These are phyloP conservation scores for Bathybates hornii DNA, from an alignment of 2,113 vertebrate species.

Conservation along the genomic window DNA sequence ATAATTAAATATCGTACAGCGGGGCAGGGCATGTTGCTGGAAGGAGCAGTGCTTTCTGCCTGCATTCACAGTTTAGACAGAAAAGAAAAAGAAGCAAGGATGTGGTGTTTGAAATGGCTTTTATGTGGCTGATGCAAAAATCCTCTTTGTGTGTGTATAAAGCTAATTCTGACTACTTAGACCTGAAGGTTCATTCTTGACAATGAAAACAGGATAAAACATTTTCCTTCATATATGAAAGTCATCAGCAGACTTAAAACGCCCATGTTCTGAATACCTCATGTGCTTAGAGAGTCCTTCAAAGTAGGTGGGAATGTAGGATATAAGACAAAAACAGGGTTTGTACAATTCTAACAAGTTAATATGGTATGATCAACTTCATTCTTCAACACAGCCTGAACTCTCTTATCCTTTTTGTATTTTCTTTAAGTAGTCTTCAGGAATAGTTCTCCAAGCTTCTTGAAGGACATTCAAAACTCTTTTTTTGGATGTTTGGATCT, in stretches of 20 bases:
- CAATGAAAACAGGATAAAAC: neutral
- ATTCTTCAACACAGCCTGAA: neutral
- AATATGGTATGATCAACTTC: neutral
- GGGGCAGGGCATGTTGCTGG: neutral
- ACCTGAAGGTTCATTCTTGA: neutral
- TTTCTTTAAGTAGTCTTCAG: neutral
- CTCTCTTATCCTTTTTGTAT: neutral
- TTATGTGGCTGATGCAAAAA: neutral
- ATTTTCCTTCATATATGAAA: neutral
- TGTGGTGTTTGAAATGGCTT: neutral
- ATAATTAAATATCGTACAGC: neutral
- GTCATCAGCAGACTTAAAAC: neutral
- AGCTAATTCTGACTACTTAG: neutral
- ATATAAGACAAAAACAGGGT: neutral
- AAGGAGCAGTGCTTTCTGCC: neutral
- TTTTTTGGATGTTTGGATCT: neutral
- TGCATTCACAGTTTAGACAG: neutral
- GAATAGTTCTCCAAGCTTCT: neutral
- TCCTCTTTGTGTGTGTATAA: neutral
- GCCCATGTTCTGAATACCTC: neutral
- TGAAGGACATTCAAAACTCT: neutral
- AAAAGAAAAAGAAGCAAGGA: neutral
- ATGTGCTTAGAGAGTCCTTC: neutral
- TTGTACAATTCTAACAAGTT: neutral
- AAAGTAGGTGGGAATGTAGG: neutral